Base-by-base conservation (phyloP, 1,140 invertebrate species). In the Drosophila dunni region DNA sequence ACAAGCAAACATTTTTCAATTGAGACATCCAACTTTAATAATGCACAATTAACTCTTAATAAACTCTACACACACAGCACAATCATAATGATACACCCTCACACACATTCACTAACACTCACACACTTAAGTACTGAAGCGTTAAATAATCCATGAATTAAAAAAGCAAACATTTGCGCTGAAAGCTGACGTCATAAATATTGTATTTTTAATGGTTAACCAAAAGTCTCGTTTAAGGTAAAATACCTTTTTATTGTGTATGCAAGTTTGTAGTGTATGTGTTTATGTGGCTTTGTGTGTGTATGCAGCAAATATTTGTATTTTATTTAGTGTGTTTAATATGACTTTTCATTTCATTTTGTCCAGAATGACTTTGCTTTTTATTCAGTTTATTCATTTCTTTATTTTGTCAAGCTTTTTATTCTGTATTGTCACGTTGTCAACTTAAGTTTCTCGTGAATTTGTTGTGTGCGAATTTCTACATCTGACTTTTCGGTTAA, bases 1-100 rank as follows among this genome's bases (percentile, higher is more conserved):
- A 71, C 68, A 75, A 75, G 68, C 68, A 57, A 29, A 62, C 45
- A 20, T 50, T 45, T 56, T 68, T 33, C 60, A 65, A 56, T 36
- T 54, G 33, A 61, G 40, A 61, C 67, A 34, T 7, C 54, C 36
- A 64, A 29, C 24, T 29, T 29, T 10, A 62, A 11, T 45, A 50
- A 38, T 51, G 56, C 69, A 58, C 56, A 48, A 7, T 33, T 29
- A 54, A 42, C 11, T 48, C 20, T 17, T 36, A 45, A 42, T 42
- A 36, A 36, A 65, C 38, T 57, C 3, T 56, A 54, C 38, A 38
- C 38, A 38, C 34, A 34, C 10, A 15, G 51, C 63, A 73, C 48
- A 45, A 24, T 40, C 45, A 44, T 44, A 24, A 20, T 50, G 1
- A 10, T 48, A 53, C 13, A 36, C 13, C 0, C 8, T 6, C 48